Percentiles rank a stretch among this genome's conserved stretches.
These are phyloP conservation scores for Calidris pygmaea DNA, from an alignment of 2,113 vertebrate genomes.

Conservation along the genomic window DNA sequence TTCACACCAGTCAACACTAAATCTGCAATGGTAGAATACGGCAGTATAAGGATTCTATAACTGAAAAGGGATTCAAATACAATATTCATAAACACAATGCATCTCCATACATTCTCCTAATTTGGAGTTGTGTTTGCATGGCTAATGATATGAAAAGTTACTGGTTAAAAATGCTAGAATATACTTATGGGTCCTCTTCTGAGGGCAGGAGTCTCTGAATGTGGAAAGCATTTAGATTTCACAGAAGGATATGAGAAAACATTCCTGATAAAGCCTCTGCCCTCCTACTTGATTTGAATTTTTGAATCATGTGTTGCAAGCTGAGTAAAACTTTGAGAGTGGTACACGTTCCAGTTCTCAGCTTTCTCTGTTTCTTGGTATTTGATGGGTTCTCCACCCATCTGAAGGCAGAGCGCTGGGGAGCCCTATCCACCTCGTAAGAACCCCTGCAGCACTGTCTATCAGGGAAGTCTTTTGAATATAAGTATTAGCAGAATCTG, in stretches of 20 bases:
- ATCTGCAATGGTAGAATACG: background rate
- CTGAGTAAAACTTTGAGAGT: background rate
- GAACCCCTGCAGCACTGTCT: background rate
- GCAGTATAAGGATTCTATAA: background rate
- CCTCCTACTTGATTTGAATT: background rate
- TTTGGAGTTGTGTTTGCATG: background rate
- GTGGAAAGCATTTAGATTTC: background rate
- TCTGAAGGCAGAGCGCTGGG: background rate
- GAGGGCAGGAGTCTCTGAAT: background rate
- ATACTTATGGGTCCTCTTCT: background rate
- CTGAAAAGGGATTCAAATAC: background rate
- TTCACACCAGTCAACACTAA: background rate
- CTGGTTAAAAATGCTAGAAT: background rate
- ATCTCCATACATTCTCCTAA: background rate
- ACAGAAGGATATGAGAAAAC: background rate
- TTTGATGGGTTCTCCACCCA: background rate
- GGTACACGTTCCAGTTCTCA: background rate
- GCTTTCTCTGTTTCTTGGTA: background rate
- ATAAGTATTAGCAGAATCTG: constrained; percentile 11
- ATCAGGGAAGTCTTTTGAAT: constrained; percentile 56
- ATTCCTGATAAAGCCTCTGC: background rate
- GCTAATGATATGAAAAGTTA: background rate
- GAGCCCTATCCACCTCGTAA: background rate
- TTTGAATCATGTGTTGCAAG: background rate
- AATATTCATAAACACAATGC: background rate